phyloP scores from a whole-genome alignment of 1,140 invertebrate genomes.

The Drosophila suzukii region DNA sequence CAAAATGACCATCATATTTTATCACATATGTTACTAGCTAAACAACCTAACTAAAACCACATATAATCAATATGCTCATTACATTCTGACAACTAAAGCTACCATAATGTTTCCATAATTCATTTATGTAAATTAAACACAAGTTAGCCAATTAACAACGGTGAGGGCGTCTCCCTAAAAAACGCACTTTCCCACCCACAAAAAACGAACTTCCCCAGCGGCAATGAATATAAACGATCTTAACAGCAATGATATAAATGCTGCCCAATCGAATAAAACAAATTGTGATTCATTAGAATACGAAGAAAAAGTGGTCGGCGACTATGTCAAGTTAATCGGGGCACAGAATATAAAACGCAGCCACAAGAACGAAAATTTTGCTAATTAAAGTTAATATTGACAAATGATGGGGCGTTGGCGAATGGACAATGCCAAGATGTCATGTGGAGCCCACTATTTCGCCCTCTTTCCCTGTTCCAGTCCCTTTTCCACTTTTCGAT shows the following conservation, averaged over 20 bases:
- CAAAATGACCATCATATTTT: too few species aligned
- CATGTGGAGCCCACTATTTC: conserved; percentile 43
- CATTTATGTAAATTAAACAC: conserved; percentile 1
- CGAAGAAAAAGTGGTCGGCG: conserved; percentile 22
- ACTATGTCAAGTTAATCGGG: conserved; percentile 46
- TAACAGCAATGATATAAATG: conserved; percentile 28
- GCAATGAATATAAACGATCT: conserved; percentile 71
- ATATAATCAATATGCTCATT: neutral
- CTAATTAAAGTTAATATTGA: conserved; percentile 82
- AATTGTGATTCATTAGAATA: conserved; percentile 62
- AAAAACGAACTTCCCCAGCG: conserved; percentile 9
- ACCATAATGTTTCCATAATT: neutral
- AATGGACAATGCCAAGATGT: conserved; percentile 68
- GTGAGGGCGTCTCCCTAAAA: conserved; percentile 12
- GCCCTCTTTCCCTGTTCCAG: conserved; percentile 15
- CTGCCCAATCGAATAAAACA: conserved; percentile 59
- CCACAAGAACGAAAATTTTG: conserved; percentile 42
- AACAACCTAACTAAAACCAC: neutral
- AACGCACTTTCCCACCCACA: conserved; percentile 26
- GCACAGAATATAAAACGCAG: conserved; percentile 10
- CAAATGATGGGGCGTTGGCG: conserved; percentile 72
- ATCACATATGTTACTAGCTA: neutral
- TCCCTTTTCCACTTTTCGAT: conserved; percentile 28
- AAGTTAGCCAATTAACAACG: conserved; percentile 10
- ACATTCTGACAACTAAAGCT: neutral